phyloP scores from a whole-genome alignment of 1,140 invertebrate species.

The Heliconius himera region DNA sequence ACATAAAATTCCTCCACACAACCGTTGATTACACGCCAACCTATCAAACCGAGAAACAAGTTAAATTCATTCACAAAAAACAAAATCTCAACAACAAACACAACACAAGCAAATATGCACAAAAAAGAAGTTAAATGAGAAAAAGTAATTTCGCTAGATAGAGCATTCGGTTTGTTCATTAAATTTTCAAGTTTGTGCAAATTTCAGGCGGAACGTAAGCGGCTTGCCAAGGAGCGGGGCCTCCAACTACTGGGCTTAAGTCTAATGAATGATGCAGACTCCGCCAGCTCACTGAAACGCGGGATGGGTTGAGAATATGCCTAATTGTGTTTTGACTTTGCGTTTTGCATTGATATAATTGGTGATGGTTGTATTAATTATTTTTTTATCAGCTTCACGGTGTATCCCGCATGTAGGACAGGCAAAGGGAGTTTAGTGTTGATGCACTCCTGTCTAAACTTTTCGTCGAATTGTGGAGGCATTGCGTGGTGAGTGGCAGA shows the following conservation, averaged over 20 bases:
- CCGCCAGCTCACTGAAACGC: slow-evolving; percentile 34
- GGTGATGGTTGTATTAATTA: neutral
- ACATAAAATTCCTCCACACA: too few relatives aligned
- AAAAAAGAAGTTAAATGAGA: slow-evolving; percentile 43
- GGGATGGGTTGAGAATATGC: slow-evolving; percentile 32
- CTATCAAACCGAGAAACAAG: neutral
- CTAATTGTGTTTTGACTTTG: slow-evolving; percentile 27
- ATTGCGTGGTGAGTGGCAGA: too few relatives aligned
- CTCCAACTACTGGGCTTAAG: slow-evolving; percentile 35
- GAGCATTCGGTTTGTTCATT: slow-evolving; percentile 59
- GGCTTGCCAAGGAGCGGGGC: slow-evolving; percentile 55
- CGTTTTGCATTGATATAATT: slow-evolving; percentile 1
- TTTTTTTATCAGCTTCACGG: too few relatives aligned
- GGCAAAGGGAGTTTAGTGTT: too few relatives aligned
- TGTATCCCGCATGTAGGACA: too few relatives aligned
- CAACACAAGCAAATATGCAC: slow-evolving; percentile 19
- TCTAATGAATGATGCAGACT: slow-evolving; percentile 42
- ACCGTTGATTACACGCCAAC: too few relatives aligned
- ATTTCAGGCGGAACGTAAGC: slow-evolving; percentile 60
- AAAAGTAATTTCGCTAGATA: slow-evolving; percentile 50
- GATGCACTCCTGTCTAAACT: too few relatives aligned
- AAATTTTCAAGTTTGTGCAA: slow-evolving; percentile 70
- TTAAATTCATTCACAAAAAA: neutral
- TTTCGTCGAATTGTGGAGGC: too few relatives aligned
- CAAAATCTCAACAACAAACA: neutral